Base-by-base conservation (phyloP, 2,888 invertebrate genomes). In the Xylota segnis region DNA sequence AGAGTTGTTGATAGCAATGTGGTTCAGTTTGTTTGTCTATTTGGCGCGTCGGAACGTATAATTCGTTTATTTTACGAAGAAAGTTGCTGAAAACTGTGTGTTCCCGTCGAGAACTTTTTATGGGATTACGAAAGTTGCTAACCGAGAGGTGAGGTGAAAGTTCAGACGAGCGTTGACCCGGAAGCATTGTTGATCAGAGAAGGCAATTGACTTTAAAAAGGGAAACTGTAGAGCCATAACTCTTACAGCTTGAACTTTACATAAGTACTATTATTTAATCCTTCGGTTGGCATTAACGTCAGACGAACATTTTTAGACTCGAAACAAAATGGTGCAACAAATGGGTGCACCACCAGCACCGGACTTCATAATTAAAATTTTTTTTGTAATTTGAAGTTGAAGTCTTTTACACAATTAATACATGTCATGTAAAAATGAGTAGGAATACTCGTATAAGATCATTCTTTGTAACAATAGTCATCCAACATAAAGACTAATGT, bases 1-100 rank as follows among this genome's bases (percentile, higher is more conserved):
- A 47, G 29, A 70, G 70, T 66, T 75, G 84, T 59, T 66, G 81
- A 84, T 84, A 84, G 82, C 43, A 70, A 77, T 86, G 86, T 34
- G 84, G 81, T 76, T 52, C 40, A 75, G 72, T 72, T 72, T 50
- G 43, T 68, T 77, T 83, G 68, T 72, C 43, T 77, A 63, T 72
- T 72, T 58, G 68, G 68, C 47, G 72, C 56, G 56, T 72, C 61
- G 71, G 59, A 56, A 58, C 61, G 71, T 86, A 63, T 86, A 63
- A 82, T 86, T 77, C 82, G 81, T 82, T 86, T 76, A 77, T 76
- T 76, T 75, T 81, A 54, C 29, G 37, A 59, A 9, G 47, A 84
- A 84, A 81, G 84, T 84, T 81, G 4, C 59, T 23, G n/a, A 63
- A 82, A 86, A 86, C 47, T 82, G 68, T 61, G 27, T 34, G 43